Percentiles rank a stretch among this genome's conserved stretches.
Evolutionary conservation across 2,113 vertebrate genomes (phyloP).

Genomic region (Paraplagusia blochii): DNA sequence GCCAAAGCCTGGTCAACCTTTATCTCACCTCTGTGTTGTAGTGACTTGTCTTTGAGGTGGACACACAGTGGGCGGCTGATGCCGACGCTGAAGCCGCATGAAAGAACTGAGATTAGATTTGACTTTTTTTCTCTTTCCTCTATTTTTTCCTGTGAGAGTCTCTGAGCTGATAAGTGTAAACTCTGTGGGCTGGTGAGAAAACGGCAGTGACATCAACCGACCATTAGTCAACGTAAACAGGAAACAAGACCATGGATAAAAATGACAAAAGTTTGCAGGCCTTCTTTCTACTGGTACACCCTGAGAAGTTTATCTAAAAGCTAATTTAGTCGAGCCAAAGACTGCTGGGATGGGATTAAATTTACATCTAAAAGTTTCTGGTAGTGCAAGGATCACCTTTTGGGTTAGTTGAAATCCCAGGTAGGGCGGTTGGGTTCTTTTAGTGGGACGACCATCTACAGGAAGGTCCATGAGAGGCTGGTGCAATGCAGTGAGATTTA

Average conservation of each 20-base stretch:
- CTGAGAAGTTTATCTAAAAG: too few relatives aligned
- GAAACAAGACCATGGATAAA: constrained; percentile 59
- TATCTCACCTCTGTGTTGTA: constrained; percentile 20
- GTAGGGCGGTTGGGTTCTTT: too few relatives aligned
- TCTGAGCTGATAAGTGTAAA: constrained; percentile 42
- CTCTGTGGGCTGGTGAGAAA: constrained; percentile 25
- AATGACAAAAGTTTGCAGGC: constrained; percentile 43
- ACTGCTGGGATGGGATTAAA: constrained; percentile 15
- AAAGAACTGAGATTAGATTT: constrained; percentile 40
- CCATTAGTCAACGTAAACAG: constrained; percentile 53
- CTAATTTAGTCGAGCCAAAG: too few relatives aligned
- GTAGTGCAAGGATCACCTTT: too few relatives aligned
- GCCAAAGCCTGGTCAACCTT: constrained; percentile 30
- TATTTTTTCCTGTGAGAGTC: background rate
- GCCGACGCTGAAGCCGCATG: constrained; percentile 14
- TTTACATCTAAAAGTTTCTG: constrained; percentile 14
- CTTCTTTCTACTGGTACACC: background rate
- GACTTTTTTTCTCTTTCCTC: constrained; percentile 26
- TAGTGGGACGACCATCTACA: too few relatives aligned
- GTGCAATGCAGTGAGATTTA: too few relatives aligned
- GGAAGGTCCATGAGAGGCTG: too few relatives aligned
- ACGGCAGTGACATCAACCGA: constrained; percentile 42
- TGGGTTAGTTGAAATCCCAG: too few relatives aligned
- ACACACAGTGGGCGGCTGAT: constrained; percentile 16
- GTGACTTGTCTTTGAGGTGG: constrained; percentile 7